phyloP scores from a whole-genome alignment of 2,888 invertebrate genomes.

The Xanthia togata region DNA sequence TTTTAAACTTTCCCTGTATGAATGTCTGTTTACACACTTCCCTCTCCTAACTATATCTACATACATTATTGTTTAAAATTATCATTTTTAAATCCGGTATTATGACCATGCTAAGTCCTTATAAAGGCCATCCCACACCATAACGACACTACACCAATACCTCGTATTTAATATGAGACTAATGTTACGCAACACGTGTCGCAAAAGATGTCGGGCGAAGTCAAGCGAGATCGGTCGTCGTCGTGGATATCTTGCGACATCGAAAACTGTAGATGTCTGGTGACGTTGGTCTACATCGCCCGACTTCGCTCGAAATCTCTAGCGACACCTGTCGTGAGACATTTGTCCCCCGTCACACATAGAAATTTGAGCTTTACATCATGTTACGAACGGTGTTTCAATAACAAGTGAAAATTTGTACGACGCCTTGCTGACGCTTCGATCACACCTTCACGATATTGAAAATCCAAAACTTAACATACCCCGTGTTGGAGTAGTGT shows the following conservation, averaged over 20 bases:
- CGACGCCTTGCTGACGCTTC: not conserved
- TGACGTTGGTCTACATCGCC: not conserved
- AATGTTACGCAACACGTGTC: not conserved
- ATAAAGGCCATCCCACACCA: not conserved
- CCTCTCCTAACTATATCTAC: conserved; percentile 3
- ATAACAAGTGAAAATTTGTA: not conserved
- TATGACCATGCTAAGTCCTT: not conserved
- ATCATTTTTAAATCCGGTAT: not conserved
- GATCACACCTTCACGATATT: not conserved
- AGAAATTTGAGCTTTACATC: not conserved
- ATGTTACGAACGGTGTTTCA: not conserved
- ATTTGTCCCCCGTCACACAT: not conserved
- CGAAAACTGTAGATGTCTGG: not conserved
- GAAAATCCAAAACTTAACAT: not conserved
- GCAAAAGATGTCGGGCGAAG: not conserved
- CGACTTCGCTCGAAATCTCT: not conserved
- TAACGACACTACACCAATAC: conserved; percentile 1
- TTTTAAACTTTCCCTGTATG: conserved; percentile 44
- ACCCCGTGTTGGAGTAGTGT: not conserved
- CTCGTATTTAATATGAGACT: not conserved
- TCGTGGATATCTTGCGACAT: not conserved
- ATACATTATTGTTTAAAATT: too few relatives aligned
- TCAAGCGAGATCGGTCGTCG: not conserved
- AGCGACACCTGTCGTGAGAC: not conserved
- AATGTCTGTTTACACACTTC: conserved; percentile 19